phyloP scores from a whole-genome alignment of 2,113 vertebrate genomes.

The Nibea albiflora region DNA sequence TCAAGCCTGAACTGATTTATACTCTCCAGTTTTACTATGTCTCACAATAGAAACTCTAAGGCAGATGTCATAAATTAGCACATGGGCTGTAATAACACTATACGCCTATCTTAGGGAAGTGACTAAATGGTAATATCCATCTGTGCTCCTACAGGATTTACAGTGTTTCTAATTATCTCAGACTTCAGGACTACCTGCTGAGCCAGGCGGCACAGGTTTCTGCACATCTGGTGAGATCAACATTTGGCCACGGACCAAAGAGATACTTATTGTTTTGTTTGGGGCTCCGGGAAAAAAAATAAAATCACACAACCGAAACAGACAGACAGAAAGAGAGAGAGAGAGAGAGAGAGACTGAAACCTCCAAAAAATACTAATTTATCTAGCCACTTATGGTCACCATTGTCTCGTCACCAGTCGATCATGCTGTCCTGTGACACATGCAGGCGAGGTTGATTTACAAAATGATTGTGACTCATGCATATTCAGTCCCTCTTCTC shows the following conservation, averaged over 20 bases:
- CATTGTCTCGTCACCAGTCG: slow-evolving; percentile 24
- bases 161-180: slow-evolving; percentile 73
- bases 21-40: slow-evolving; percentile 32
- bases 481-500: slow-evolving; percentile 57
- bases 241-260: slow-evolving; percentile 74
- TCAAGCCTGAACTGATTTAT: slow-evolving; percentile 24
- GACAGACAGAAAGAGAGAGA: no score
- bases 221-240: slow-evolving; percentile 76
- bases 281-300: slow-evolving; percentile 6
- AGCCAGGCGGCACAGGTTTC: slow-evolving; percentile 67
- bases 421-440: slow-evolving; percentile 54
- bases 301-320: not conserved
- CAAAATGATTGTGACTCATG: slow-evolving; percentile 66
- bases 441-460: slow-evolving; percentile 37
- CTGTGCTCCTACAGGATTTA: slow-evolving; percentile 71
- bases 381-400: not conserved
- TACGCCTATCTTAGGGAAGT: slow-evolving; percentile 58
- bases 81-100: slow-evolving; percentile 71
- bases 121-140: slow-evolving; percentile 77
- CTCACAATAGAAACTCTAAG: slow-evolving; percentile 57
- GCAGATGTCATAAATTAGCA: slow-evolving; percentile 74
- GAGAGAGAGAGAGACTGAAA: not conserved
- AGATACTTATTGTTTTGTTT: slow-evolving; percentile 56
- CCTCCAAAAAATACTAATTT: not conserved
- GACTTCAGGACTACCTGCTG: slow-evolving; percentile 61